These are phyloP conservation scores for Kryptopterus vitreolus DNA, from an alignment of 2,797 vertebrate genomes.

Conservation along the genomic window DNA sequence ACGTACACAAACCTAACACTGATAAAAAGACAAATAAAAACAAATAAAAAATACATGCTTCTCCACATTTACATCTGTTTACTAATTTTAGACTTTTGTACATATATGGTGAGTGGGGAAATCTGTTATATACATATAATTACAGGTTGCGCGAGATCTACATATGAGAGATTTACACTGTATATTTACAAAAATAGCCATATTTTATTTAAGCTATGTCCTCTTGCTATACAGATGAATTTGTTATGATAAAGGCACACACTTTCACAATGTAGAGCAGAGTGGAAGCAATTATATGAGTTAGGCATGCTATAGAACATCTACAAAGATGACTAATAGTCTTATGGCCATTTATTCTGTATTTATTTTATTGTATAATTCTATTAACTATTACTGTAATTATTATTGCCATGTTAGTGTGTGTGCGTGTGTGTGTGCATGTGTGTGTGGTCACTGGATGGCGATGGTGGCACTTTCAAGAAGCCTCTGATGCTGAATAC, in stretches of 20 bases:
- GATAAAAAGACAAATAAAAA: conserved; percentile 33
- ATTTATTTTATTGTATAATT: too few relatives aligned
- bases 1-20: conserved; percentile 43
- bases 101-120: conserved; percentile 44
- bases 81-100: conserved; percentile 47
- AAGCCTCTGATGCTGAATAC: conserved; percentile 1
- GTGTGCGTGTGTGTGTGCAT: not conserved
- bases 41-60: conserved; percentile 55
- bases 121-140: conserved; percentile 72
- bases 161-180: conserved; percentile 38
- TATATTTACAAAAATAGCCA: conserved; percentile 53
- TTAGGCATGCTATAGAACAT: conserved; percentile 50
- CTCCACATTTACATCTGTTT: conserved; percentile 53
- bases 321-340: conserved; percentile 6
- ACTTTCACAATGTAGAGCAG: conserved; percentile 39
- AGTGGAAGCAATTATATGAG: conserved; percentile 46
- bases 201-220: conserved; percentile 28
- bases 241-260: conserved; percentile 56
- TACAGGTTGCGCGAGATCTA: conserved; percentile 61
- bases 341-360: not conserved
- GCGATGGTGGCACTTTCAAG: conserved; percentile 17
- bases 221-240: conserved; percentile 51
- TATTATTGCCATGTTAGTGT: conserved; percentile 12
- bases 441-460: not conserved
- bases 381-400: not conserved